Percentiles rank a stretch among this genome's conserved stretches.
These are phyloP conservation scores for Habrosyne pyritoides DNA, from an alignment of 2,888 invertebrate species.

Conservation along the genomic window DNA sequence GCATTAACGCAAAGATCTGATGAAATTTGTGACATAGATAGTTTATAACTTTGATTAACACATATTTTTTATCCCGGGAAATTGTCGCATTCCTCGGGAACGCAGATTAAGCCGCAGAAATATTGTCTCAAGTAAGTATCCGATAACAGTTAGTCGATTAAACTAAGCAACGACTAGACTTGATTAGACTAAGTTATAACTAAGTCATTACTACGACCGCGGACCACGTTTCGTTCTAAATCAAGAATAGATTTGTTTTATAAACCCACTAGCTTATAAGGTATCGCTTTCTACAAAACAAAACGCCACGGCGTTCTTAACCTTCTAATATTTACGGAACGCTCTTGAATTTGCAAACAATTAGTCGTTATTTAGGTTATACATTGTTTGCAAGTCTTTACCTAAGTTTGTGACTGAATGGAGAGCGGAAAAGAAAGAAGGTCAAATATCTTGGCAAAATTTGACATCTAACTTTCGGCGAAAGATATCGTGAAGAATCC, in stretches of 20 bases:
- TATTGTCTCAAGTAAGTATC: no score
- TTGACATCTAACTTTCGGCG: no score
- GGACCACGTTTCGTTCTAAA: slow-evolving; percentile 5
- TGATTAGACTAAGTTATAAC: not conserved
- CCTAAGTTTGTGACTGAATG: not conserved
- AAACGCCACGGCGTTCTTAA: not conserved
- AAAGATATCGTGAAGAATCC: no score
- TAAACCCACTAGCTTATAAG: slow-evolving; percentile 3
- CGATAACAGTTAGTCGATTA: no score
- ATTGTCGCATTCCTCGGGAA: no score
- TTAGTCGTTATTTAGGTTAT: not conserved
- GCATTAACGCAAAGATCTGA: no score
- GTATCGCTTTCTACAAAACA: slow-evolving; percentile 1
- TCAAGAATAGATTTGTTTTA: slow-evolving; percentile 5
- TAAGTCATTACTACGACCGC: slow-evolving; percentile 2
- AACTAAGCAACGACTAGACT: not conserved
- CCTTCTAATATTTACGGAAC: not conserved
- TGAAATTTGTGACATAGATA: no score
- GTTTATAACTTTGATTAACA: no score
- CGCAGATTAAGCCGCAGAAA: no score
- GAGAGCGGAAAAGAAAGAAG: not conserved
- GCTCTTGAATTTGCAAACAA: not conserved
- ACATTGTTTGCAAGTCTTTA: not conserved
- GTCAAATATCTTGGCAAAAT: no score
- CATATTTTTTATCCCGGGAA: no score